Conservation (phyloP, 2,888 invertebrate species). For the Polydrusus pterygomalis region DNA sequence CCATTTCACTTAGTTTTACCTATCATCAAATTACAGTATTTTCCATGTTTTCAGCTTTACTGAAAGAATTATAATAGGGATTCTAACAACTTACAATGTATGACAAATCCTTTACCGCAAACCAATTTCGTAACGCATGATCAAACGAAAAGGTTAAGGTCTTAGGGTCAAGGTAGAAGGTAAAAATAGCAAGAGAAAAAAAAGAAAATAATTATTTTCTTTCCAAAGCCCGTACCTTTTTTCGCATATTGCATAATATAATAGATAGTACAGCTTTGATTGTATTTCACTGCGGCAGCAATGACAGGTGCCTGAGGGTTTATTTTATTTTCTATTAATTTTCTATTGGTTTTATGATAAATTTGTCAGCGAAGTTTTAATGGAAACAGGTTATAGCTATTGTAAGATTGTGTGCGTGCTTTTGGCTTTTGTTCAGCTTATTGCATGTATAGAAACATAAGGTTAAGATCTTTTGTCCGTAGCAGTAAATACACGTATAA, state of each 20-base stretch:
- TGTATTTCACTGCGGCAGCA: conserved; percentile 21
- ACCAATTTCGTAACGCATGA: conserved; percentile 18
- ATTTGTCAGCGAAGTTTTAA: conserved; percentile 5
- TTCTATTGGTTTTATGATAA: conserved; percentile 28
- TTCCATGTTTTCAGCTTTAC: no score
- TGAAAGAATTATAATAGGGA: no score
- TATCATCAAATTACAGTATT: no score
- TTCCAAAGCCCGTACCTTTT: conserved; percentile 20
- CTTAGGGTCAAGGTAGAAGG: conserved; percentile 27
- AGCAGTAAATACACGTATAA: no score
- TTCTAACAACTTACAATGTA: not conserved
- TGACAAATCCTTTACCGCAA: conserved; percentile 10
- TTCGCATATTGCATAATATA: conserved; percentile 25
- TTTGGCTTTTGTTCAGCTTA: not conserved
- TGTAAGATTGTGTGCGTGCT: not conserved
- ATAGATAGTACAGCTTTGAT: conserved; percentile 16
- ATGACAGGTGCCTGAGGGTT: conserved; percentile 22
- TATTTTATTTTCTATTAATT: conserved; percentile 32
- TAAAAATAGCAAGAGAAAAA: not conserved
- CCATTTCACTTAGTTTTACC: no score
- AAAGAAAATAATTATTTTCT: conserved; percentile 30
- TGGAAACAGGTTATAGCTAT: conserved; percentile 5
- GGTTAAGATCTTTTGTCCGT: no score
- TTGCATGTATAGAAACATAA: no score
- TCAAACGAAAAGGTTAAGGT: conserved; percentile 28